Evolutionary conservation across 1,140 invertebrate genomes (phyloP).

Genomic region (Zaprionus nigranus): DNA sequence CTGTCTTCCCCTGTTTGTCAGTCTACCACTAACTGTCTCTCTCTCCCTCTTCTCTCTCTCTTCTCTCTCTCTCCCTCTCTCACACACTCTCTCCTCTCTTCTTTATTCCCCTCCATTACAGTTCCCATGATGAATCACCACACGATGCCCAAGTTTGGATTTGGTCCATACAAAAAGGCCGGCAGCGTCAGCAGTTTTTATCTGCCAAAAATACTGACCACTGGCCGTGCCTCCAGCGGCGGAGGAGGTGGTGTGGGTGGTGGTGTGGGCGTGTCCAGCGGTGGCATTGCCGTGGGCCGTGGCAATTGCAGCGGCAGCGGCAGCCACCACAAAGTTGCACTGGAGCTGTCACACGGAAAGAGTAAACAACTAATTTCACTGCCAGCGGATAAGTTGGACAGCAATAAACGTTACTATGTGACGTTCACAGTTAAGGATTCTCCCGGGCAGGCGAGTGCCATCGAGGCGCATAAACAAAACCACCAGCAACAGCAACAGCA

Average conservation of each 20-base stretch:
- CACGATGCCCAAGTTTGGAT: conserved; percentile 89
- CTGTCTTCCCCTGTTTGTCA: no score
- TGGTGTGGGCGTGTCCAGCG: conserved; percentile 21
- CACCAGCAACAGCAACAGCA: conserved; percentile 49
- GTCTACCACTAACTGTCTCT: no score
- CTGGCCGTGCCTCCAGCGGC: conserved; percentile 62
- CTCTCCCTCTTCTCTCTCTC: neutral
- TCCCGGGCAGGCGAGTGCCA: conserved; percentile 46
- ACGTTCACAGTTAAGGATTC: conserved; percentile 93
- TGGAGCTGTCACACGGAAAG: conserved; percentile 91
- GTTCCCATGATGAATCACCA: conserved; percentile 90
- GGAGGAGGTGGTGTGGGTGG: no score
- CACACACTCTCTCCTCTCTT: neutral
- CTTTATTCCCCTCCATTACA: conserved; percentile 75
- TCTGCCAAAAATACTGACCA: conserved; percentile 83
- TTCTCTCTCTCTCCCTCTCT: neutral
- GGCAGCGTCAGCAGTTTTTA: conserved; percentile 84
- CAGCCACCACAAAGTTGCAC: conserved; percentile 86
- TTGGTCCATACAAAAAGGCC: conserved; percentile 82
- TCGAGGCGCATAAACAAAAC: conserved; percentile 50
- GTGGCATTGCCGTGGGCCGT: conserved; percentile 13
- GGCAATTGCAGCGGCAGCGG: conserved; percentile 12
- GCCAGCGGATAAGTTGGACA: conserved; percentile 92
- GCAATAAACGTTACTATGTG: conserved; percentile 95
- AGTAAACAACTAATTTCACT: conserved; percentile 93